A percentile compares a stretch with the other conserved stretches of the same genome.
phyloP scores from a whole-genome alignment of 2,888 invertebrate species.

The Capitulum mitella region DNA sequence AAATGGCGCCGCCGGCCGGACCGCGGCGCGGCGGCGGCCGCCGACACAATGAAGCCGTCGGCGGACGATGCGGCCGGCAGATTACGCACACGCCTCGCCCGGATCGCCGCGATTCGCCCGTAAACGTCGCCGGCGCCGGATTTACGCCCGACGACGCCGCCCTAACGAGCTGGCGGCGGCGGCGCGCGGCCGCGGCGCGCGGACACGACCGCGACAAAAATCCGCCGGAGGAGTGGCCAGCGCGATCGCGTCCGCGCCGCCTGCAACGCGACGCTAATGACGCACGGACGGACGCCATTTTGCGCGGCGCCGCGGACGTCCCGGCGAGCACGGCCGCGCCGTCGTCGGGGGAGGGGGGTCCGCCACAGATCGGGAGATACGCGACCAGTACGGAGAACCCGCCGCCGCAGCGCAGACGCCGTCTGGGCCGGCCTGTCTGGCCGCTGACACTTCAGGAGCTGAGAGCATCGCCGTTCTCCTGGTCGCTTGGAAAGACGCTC shows the following conservation, averaged over 20 bases:
- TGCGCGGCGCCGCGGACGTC: neutral
- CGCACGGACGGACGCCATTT: neutral
- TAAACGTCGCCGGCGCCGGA: neutral
- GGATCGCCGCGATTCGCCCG: neutral
- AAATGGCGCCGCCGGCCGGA: neutral
- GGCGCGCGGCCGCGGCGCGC: conserved; percentile 26
- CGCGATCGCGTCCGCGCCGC: conserved; percentile 24
- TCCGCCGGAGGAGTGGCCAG: conserved; percentile 30
- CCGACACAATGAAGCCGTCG: neutral
- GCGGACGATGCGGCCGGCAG: neutral
- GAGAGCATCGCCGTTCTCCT: too few species aligned
- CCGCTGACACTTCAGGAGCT: too few species aligned
- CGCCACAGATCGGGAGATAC: too few species aligned
- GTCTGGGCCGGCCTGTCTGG: too few species aligned
- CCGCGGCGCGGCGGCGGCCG: neutral
- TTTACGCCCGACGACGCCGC: neutral
- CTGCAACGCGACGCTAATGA: neutral
- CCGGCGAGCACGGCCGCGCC: neutral
- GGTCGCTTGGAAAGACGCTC: too few species aligned
- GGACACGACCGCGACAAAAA: too few species aligned
- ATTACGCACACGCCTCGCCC: neutral
- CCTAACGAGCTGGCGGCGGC: conserved; percentile 15
- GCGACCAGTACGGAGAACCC: too few species aligned
- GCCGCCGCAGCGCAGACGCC: too few species aligned
- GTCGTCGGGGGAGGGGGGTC: too few species aligned